Conservation (phyloP, 2,113 vertebrate species). For the Lethenteron reissneri region DNA sequence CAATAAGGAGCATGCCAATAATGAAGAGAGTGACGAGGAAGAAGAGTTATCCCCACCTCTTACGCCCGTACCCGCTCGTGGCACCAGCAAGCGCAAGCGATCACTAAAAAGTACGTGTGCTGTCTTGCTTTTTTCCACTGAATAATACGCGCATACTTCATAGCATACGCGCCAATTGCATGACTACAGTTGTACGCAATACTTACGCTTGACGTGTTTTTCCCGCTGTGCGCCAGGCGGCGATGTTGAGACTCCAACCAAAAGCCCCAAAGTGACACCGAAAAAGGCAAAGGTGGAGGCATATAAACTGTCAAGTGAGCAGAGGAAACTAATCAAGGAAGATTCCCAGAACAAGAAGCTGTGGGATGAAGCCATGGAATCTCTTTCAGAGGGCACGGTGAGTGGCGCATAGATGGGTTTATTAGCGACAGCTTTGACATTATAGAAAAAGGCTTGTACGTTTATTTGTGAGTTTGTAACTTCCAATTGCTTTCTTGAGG, state of each 20-base stretch:
- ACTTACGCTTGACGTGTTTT: background rate
- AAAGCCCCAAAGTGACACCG: conserved; percentile 15
- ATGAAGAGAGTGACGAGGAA: conserved; percentile 27
- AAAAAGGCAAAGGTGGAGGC: conserved; percentile 67
- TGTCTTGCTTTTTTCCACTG: background rate
- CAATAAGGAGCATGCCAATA: conserved; percentile 61
- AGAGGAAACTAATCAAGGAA: conserved; percentile 46
- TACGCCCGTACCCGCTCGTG: background rate
- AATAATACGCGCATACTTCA: background rate
- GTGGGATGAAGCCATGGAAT: conserved; percentile 59
- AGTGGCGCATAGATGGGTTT: background rate
- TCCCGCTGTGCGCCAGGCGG: background rate
- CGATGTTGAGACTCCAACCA: too few relatives aligned
- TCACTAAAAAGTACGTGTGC: background rate
- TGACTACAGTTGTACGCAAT: background rate
- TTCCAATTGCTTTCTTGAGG: too few relatives aligned
- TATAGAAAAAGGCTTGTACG: too few relatives aligned
- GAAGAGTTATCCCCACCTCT: conserved; percentile 13
- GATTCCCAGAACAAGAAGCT: conserved; percentile 62
- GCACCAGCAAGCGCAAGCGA: background rate
- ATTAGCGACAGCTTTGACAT: too few relatives aligned
- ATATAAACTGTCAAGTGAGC: conserved; percentile 51
- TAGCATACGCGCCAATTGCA: background rate
- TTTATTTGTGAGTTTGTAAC: too few relatives aligned
- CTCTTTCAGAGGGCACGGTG: conserved; percentile 62